Base-by-base conservation (phyloP, 1,140 invertebrate species). In the Portunus trituberculatus region DNA sequence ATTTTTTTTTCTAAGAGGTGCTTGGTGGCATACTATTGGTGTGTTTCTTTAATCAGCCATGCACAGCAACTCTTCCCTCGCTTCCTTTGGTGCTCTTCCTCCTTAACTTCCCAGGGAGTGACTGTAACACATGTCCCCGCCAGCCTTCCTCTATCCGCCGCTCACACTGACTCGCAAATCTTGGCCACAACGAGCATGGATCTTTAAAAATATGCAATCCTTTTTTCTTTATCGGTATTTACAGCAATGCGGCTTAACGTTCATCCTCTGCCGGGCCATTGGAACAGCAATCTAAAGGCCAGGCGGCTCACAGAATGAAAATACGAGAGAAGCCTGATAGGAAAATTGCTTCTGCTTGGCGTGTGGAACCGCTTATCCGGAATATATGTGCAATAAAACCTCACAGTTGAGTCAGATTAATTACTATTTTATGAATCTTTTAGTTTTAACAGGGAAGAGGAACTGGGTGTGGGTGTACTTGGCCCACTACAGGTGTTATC, bases 351-450 rank as follows among this genome's bases (percentile, higher is more conserved):
- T 76, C 67, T 76, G 67, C 67, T 76, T 76, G 67, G 67, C 67
- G 67, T 76, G 67, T 76, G 67, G 67, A 76, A n/a, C 67, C 67
- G 67, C 16, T 76, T 76, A 76, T 76, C 67, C 67, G 67, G 67
- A 76, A 76, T 76, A 76, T 76, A 76, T 76, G 67, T n/a, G 67
- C 25, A 76, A 76, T 76, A 76, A 76, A 76, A 76, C 67, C 67
- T 76, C 67, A n/a, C 4, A 7, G 67, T 25, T 76, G 67, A 76
- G 67, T 76, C 67, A 76, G 67, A 76, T 76, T 76, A 76, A 76
- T 76, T 76, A 76, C 67, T 76, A 76, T 76, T 76, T 76, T 76
- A 76, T 76, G 67, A 76, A 76, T 76, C 67, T 76, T 76, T 76
- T 76, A 76, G 67, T 76, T 76, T 76, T 76, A 76, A 76, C 67